Base-by-base conservation (phyloP, 2,113 vertebrate genomes). In the Plotosus lineatus region DNA sequence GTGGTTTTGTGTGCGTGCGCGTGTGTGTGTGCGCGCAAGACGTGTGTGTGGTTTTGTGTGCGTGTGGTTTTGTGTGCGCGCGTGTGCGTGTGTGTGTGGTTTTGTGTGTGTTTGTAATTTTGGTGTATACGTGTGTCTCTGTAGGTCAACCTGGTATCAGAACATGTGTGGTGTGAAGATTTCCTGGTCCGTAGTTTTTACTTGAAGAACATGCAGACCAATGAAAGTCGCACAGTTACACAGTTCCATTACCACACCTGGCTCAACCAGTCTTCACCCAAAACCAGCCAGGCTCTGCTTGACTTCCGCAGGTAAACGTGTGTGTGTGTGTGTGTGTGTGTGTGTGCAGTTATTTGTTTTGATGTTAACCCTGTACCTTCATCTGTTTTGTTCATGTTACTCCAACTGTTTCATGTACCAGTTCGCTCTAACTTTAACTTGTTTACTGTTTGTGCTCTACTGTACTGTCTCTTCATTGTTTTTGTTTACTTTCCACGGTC, bases 181-280 rank as follows among this genome's bases (percentile, higher is more conserved):
- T 99, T 99, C 90, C 95, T 99, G 1, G 98, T 99, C 75, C 94
- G 97, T 28, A 98, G 97, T 89, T 99, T 99, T 88, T 99, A 99
- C 90, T 90, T 99, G 90, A 99, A 99, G 94, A 99, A 99, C 92
- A 95, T 99, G 88, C 97, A 96, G 85, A 97, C 94, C 6, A 95
- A 92, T 0, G 96, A 98, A 92, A 99, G 97, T 0, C 95, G 97
- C 74, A 99, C 98, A 0, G 96, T 99, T 86, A 99, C 97, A 0
- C 98, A 99, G 92, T 99, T 99, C 94, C 97, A 99, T 91, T 98
- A 98, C 92, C 94, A 98, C 89, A 98, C 95, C 86, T 99, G 97
- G 98, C 92, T 95, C 44, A 95, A 96, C 89, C 94, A 93, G 87
- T 94, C 92, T 26, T 96, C 95, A 66, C 98, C 98, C 0, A 90